Base-by-base conservation (phyloP, 2,113 vertebrate species). In the Chionomys nivalis region DNA sequence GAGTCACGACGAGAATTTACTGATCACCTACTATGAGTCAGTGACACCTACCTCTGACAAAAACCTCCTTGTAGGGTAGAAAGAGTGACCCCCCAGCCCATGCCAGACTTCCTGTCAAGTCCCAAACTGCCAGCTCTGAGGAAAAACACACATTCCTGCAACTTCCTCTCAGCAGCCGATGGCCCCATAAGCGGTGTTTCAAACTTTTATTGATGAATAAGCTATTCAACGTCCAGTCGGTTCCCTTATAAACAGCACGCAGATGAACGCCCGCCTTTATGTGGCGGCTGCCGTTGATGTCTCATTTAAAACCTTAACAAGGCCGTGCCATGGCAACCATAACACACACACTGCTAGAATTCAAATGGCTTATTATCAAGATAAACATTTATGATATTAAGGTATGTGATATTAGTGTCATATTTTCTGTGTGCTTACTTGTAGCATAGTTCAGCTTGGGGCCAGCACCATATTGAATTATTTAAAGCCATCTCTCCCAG, bases 401-500 rank as follows among this genome's bases (percentile, higher is more conserved):
- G 86, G 92, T 94, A 97, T 96, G 96, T 77, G 89, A 93, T 96
- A 98, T 95, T 95, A 96, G 93, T 93, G 93, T 95, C n/a, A 49
- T 95, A 95, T 98, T 97, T 97, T 98, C 87, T 95, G 86, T 91
- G 42, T 90, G 86, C 94, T 97, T 98, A 93, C 96, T 98, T 97
- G 96, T 86, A 95, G 87, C 88, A 93, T 96, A 91, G 96, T 97
- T 97, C 66, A 96, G 94, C 79, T 97, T 4, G 86, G 94, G 97
- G 94, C 96, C 95, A 98, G 96, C 73, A 96, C 92, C 85, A 97
- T 92, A 90, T 52, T 98, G 96, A 98, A 98, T 98, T 98, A 98
- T 98, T 97, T 98, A 97, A 94, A 81, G 65, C 72, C 83, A 76
- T 96, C 86, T 98, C 93, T 97, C 94, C 91, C 82, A 9, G 42